Conservation (phyloP, 2,113 vertebrate genomes). For the Tenrec ecaudatus region DNA sequence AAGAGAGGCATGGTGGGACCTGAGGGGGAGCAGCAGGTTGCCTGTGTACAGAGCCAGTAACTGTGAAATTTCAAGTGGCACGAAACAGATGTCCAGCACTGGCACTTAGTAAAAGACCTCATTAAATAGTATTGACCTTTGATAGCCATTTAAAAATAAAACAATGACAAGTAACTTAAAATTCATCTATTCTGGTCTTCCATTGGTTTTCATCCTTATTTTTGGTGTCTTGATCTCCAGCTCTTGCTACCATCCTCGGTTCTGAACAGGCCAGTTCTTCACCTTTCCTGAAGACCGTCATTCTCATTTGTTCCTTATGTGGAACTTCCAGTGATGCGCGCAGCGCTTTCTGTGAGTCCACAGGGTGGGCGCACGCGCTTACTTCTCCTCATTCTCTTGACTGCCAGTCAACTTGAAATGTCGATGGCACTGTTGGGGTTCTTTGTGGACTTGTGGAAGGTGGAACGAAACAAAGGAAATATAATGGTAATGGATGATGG, state of each 20-base stretch:
- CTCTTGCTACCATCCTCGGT: not conserved
- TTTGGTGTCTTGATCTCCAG: not conserved
- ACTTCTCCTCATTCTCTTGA: not conserved
- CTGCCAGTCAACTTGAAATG: not conserved
- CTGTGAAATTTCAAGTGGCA: too few relatives aligned
- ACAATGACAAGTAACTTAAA: not conserved
- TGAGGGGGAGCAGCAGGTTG: too few relatives aligned
- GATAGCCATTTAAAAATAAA: constrained; percentile 25
- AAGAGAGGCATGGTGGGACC: too few relatives aligned
- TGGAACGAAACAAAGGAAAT: constrained; percentile 6
- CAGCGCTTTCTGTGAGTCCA: not conserved
- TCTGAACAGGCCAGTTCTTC: not conserved
- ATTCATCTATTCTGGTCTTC: not conserved
- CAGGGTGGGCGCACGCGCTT: not conserved
- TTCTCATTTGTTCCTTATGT: constrained; percentile 12
- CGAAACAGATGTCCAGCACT: too few relatives aligned
- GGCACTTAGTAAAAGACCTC: too few relatives aligned
- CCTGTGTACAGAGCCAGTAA: too few relatives aligned
- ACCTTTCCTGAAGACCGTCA: not conserved
- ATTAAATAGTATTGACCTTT: not conserved
- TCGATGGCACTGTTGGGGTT: too few relatives aligned
- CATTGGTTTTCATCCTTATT: not conserved
- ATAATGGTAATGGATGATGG: not conserved
- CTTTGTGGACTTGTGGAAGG: not conserved
- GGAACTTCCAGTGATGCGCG: not conserved